Base-by-base conservation (phyloP, 2,888 invertebrate genomes). In the Sthenelais limicola region DNA sequence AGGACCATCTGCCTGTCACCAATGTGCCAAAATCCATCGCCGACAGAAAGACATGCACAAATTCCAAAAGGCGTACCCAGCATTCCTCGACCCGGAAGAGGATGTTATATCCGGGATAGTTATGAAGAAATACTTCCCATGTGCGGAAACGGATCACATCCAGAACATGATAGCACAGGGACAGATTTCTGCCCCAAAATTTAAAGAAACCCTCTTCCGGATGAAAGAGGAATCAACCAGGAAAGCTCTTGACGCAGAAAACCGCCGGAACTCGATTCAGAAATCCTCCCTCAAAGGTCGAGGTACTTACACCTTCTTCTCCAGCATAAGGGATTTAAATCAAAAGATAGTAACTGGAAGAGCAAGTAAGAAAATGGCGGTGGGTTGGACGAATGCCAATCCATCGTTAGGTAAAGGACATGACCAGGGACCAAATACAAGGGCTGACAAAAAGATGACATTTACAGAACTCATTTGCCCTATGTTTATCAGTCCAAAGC, bases 1-100 rank as follows among this genome's bases (percentile, higher is more conserved):
- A 35, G 85, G 85, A 0, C 83, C 83, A 1, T 79, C 79, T 32
- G 72, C 80, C 48, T 85, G 85, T 73, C 80, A 82, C 47, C 78
- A 82, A 43, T 84, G 85, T 74, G 74, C 79, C 76, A 79, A 80
- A 68, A 77, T 78, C 32, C 73, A 80, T 28, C 76, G 79, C 48
- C 75, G 80, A 32, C 74, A 78, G 32, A 71, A 76, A 9, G 78
- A 79, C 32, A 76, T 78, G 21, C 35, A 32, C 12, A 33, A 77
- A 26, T 80, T 77, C 5, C 80, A 82, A 18, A 70, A 76, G 3
- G 74, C 76, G 32, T 82, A 81, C 47, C 80, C 82, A 12, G 79
- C 76, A n/a, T 74, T 79, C 62, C 35, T 62, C 38, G 38, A 35
- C 9, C 24, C 62, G 5, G 68, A 68, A 24, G 30, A 82, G 0